Percentiles rank a stretch among this genome's conserved stretches.
phyloP scores from a whole-genome alignment of 1,140 invertebrate species.

The Brachionus plicatilis region DNA sequence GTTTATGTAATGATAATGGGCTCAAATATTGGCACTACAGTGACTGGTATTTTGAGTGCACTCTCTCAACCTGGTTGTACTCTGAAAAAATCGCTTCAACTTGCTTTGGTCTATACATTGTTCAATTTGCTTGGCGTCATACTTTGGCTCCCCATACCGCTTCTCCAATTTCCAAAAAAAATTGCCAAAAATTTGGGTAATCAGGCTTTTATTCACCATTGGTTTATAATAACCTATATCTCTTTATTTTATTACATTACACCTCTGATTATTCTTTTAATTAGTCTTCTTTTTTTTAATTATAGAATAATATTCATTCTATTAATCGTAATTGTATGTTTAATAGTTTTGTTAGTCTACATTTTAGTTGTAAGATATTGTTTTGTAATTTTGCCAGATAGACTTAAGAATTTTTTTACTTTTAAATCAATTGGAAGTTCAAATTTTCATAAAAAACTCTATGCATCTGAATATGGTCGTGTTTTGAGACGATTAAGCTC shows the following conservation, averaged over 20 bases:
- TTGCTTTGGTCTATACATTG: slow-evolving; percentile 63
- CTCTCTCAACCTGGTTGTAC: slow-evolving; percentile 53
- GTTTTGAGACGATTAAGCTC: not conserved
- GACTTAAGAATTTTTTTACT: not conserved
- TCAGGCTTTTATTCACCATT: slow-evolving; percentile 59
- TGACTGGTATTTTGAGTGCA: slow-evolving; percentile 60
- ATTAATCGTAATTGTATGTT: not conserved
- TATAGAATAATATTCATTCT: not conserved
- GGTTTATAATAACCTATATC: slow-evolving; percentile 62
- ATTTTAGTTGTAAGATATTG: slow-evolving; percentile 64
- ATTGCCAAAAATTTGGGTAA: slow-evolving; percentile 60
- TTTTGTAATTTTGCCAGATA: slow-evolving; percentile 43
- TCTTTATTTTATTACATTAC: slow-evolving; percentile 59
- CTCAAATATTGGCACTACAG: slow-evolving; percentile 64
- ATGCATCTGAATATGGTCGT: not conserved
- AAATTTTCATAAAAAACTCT: not conserved
- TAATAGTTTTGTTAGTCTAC: slow-evolving; percentile 56
- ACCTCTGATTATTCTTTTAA: slow-evolving; percentile 56
- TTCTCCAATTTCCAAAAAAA: slow-evolving; percentile 59
- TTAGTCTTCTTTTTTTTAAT: slow-evolving; percentile 45
- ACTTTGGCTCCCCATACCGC: slow-evolving; percentile 62
- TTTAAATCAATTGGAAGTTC: not conserved
- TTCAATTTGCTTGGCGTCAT: slow-evolving; percentile 63
- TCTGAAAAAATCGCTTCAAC: slow-evolving; percentile 58
- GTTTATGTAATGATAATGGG: slow-evolving; percentile 64